These are phyloP conservation scores for Tiliacea aurago DNA, from an alignment of 2,888 invertebrate species.

Conservation along the genomic window DNA sequence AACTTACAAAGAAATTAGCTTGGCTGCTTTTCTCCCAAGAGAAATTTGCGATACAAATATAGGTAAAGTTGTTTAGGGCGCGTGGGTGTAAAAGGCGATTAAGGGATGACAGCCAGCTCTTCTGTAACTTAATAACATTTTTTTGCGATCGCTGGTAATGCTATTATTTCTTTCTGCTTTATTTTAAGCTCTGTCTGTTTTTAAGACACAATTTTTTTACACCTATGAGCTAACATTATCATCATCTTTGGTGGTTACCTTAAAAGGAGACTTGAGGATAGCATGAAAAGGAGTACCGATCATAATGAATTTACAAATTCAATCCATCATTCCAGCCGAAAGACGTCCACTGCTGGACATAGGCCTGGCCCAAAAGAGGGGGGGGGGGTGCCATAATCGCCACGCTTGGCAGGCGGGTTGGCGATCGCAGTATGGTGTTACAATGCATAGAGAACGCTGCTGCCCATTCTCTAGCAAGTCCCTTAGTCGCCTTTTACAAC, in stretches of 20 bases:
- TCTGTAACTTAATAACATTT: not conserved
- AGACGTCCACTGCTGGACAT: too few species aligned
- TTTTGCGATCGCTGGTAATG: not conserved
- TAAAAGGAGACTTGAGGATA: not conserved
- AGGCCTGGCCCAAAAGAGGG: too few species aligned
- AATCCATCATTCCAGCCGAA: too few species aligned
- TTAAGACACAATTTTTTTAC: not conserved
- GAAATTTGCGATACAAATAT: not conserved
- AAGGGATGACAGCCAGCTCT: too few species aligned
- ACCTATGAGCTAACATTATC: not conserved
- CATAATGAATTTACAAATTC: not conserved
- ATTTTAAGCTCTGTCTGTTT: too few species aligned
- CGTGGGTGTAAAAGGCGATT: too few species aligned
- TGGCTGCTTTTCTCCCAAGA: not conserved
- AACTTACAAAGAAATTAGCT: not conserved
- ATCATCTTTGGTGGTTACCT: not conserved
- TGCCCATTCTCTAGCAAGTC: too few species aligned
- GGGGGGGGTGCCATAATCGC: too few species aligned
- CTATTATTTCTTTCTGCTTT: not conserved
- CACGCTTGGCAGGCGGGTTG: too few species aligned
- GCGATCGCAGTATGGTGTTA: too few species aligned
- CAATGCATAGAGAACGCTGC: too few species aligned
- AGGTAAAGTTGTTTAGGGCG: not conserved
- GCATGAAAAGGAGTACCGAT: not conserved
- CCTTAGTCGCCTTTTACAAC: too few species aligned